A percentile compares a stretch with the other conserved stretches of the same genome.
Conservation (phyloP, 2,888 invertebrate species). For the Thecocarcelia acutangulata region DNA sequence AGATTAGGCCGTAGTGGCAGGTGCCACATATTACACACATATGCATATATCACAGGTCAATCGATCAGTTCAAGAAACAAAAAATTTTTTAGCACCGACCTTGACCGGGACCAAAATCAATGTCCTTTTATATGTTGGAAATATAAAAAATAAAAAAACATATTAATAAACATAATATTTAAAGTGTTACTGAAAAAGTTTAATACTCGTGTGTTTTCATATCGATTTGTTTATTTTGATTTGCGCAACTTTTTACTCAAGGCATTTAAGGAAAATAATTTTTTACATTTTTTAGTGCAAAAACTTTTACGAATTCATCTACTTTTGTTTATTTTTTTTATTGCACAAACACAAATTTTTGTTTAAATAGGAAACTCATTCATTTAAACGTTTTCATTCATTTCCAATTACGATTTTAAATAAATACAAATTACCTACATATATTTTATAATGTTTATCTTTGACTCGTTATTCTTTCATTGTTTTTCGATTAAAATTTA, state of each 20-base stretch:
- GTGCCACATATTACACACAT: too few species aligned
- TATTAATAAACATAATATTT: neutral
- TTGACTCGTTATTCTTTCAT: neutral
- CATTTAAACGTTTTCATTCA: constrained; percentile 31
- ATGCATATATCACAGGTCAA: too few species aligned
- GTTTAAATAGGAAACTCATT: constrained; percentile 19
- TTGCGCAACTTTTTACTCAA: neutral
- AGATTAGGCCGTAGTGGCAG: too few species aligned
- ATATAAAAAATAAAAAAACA: too few species aligned
- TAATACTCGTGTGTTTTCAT: constrained; percentile 18
- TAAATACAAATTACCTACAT: neutral
- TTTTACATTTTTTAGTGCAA: too few species aligned
- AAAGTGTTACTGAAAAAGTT: constrained; percentile 10
- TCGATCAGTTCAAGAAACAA: too few species aligned
- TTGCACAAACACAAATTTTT: neutral
- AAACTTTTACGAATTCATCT: too few species aligned
- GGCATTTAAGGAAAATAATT: neutral
- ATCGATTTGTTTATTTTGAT: neutral
- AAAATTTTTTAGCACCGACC: constrained; percentile 7
- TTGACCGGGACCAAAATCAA: neutral
- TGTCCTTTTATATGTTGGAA: neutral
- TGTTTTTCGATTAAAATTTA: neutral
- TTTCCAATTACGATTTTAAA: constrained; percentile 7
- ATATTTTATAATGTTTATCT: too few species aligned
- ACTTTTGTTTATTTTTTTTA: neutral